Base-by-base conservation (phyloP, 2,797 vertebrate species). In the Lutjanus campechanus region DNA sequence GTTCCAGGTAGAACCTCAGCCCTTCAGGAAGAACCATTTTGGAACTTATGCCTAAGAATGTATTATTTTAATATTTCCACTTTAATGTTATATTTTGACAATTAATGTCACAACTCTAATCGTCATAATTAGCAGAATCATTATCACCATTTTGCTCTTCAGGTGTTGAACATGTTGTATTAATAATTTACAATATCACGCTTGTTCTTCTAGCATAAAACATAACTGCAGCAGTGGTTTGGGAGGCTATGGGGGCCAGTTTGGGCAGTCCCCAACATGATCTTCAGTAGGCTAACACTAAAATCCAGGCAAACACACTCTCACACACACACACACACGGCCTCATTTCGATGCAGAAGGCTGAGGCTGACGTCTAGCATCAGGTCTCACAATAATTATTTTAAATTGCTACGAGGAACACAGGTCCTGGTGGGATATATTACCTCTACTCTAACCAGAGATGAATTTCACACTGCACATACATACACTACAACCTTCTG, bases 371-470 rank as follows among this genome's bases (percentile, higher is more conserved):
- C 95, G 96, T 97, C 96, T 96, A 97, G 95, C 96, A 96, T 97
- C 96, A 96, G 96, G 96, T 97, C 96, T 97, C 97, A 97, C 96
- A 97, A 97, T 97, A 97, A 98, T 97, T 97, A 97, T 97, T 97
- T 97, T 97, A 97, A 97, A 98, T 97, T 97, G 97, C 96, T 97
- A 97, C 93, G 95, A 97, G 96, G 96, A 97, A 96, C 95, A 95
- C 95, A 92, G 95, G 96, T 97, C 97, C 97, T 98, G 93, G 95
- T 97, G 97, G 97, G 96, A 97, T 96, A 96, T 97, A 97, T 97
- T 97, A 97, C 95, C 96, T 96, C 93, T 93, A 95, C 96, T 96
- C 96, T 97, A 97, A 96, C 95, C 87, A 87, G 96, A 97, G 96
- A 97, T 96, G 96, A 97, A 97, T 97, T 97, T 96, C 95, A 95